These are phyloP conservation scores for Poeciliopsis gracilis DNA, from an alignment of 2,797 vertebrate genomes.

Conservation along the genomic window DNA sequence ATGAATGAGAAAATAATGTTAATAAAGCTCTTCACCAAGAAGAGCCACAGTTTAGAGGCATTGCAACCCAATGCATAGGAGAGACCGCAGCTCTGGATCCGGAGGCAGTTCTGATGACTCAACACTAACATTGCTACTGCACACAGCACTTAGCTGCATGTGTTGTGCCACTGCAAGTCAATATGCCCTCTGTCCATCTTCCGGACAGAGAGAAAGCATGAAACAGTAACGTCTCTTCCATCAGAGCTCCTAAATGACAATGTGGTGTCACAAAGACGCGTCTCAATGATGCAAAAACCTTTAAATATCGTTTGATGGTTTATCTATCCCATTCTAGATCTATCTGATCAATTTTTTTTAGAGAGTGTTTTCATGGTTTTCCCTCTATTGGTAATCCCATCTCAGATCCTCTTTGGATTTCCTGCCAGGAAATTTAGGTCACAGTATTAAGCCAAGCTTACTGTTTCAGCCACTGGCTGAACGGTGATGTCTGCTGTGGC, in stretches of 20 bases:
- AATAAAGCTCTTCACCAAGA: neutral
- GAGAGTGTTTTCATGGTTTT: constrained; percentile 42
- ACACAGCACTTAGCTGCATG: neutral
- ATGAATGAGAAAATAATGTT: neutral
- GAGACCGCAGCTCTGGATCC: constrained; percentile 50
- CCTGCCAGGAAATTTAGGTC: constrained; percentile 66
- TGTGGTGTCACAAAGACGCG: neutral
- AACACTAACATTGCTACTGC: constrained; percentile 30
- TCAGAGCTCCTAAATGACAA: accelerated
- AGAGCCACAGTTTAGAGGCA: neutral
- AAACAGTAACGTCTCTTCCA: neutral
- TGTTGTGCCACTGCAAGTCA: constrained; percentile 1
- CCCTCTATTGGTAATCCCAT: constrained; percentile 61
- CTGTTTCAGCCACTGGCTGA: constrained; percentile 22
- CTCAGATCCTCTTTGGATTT: constrained; percentile 69
- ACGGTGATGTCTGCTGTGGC: constrained; percentile 23
- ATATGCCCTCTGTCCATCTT: neutral
- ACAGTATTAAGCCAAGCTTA: constrained; percentile 61
- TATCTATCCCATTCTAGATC: constrained; percentile 11
- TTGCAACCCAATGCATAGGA: constrained; percentile 19
- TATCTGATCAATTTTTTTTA: constrained; percentile 49
- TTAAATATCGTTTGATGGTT: neutral
- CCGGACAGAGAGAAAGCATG: neutral
- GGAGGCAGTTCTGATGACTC: constrained; percentile 58
- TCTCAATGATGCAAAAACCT: neutral